Percentiles rank a stretch among this genome's conserved stretches.
Conservation (phyloP, 2,888 invertebrate species). For the Philhelius pedissequus region DNA sequence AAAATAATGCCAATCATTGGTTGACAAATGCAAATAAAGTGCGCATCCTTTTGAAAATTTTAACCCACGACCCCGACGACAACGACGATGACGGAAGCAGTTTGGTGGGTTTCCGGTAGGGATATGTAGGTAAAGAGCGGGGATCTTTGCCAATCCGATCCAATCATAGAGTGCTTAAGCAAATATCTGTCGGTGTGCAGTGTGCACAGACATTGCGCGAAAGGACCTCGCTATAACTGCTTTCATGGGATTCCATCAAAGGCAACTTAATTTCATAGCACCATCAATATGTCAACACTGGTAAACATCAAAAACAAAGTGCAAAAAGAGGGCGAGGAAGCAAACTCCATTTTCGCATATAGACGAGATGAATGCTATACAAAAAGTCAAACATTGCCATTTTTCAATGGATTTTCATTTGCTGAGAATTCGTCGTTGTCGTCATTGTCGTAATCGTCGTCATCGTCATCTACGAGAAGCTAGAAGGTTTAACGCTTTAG, state of each 20-base stretch:
- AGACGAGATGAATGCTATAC: background rate
- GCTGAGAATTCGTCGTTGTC: background rate
- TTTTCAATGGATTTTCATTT: conserved; percentile 53
- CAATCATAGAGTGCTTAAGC: conserved; percentile 57
- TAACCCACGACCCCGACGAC: background rate
- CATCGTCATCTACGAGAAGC: background rate
- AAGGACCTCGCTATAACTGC: conserved; percentile 25
- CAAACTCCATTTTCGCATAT: background rate
- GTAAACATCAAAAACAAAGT: conserved; percentile 65
- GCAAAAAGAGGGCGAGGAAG: background rate
- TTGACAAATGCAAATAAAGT: conserved; percentile 13
- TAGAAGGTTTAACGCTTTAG: conserved; percentile 38
- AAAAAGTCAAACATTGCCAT: conserved; percentile 56
- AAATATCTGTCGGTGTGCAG: conserved; percentile 41
- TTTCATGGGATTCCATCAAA: conserved; percentile 46
- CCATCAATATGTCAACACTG: conserved; percentile 64
- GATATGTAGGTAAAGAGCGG: no score
- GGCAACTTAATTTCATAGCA: conserved; percentile 61
- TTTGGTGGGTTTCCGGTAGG: background rate
- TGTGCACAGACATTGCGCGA: conserved; percentile 29
- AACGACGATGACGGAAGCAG: background rate
- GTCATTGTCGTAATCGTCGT: background rate
- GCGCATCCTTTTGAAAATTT: conserved; percentile 15
- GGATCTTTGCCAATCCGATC: conserved; percentile 48
- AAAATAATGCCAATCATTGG: conserved; percentile 17